Percentiles rank a stretch among this genome's conserved stretches.
Conservation (phyloP, 2,888 invertebrate species). For the Alsophila aescularia region DNA sequence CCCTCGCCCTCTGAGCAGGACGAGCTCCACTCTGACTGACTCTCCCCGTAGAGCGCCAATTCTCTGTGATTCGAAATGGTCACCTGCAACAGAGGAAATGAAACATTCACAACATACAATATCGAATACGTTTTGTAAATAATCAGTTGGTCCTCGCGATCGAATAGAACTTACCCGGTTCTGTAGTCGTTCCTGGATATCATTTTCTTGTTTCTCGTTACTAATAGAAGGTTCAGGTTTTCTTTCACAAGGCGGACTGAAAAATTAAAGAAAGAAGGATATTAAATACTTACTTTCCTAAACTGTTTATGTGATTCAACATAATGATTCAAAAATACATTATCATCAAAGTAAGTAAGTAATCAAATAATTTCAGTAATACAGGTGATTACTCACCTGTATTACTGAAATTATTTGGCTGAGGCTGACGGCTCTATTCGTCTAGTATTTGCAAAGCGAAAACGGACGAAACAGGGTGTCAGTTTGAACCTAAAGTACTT, state of each 20-base stretch:
- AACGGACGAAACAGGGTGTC: no score
- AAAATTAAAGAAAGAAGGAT: constrained; percentile 19
- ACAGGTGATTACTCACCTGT: no score
- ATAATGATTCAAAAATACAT: no score
- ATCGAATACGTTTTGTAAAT: no score
- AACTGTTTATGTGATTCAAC: no score
- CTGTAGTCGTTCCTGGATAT: constrained; percentile 68
- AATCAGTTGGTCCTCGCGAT: neutral
- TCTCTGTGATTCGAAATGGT: constrained; percentile 72
- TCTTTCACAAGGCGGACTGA: constrained; percentile 61
- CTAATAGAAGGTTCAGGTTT: constrained; percentile 56
- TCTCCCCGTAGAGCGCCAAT: constrained; percentile 84
- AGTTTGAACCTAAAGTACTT: no score
- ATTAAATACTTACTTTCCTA: neutral
- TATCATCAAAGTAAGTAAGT: no score
- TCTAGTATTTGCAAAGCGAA: no score
- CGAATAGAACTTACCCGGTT: constrained; percentile 60
- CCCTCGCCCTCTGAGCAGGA: constrained; percentile 84
- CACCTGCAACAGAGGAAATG: constrained; percentile 49
- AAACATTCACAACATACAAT: no score
- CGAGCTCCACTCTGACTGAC: constrained; percentile 93
- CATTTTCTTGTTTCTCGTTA: constrained; percentile 68
- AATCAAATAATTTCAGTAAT: no score
- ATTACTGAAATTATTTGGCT: no score
- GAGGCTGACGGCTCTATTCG: no score